Conservation (phyloP, 2,113 vertebrate species). For the Pterocles gutturalis region DNA sequence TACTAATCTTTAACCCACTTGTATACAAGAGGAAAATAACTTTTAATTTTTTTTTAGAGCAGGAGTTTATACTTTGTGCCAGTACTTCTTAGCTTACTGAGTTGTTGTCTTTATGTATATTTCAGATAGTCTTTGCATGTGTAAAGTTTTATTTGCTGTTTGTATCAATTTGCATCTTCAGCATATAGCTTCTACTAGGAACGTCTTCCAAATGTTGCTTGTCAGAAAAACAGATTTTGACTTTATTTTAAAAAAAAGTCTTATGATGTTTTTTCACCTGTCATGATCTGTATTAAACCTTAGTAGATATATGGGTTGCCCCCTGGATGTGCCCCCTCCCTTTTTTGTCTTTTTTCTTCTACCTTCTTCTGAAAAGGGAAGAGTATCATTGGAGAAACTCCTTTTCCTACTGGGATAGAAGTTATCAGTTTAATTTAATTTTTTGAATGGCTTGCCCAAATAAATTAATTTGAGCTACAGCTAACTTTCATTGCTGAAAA, state of each 20-base stretch:
- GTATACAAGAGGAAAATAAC: background rate
- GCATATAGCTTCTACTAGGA: background rate
- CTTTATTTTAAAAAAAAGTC: background rate
- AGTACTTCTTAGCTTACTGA: background rate
- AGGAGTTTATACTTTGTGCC: background rate
- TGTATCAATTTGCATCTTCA: background rate
- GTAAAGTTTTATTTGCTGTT: background rate
- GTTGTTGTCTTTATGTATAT: background rate
- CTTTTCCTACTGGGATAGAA: background rate
- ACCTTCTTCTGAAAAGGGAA: background rate
- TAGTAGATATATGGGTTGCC: background rate
- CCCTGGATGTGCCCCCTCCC: background rate
- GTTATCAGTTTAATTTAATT: background rate
- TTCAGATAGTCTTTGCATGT: background rate
- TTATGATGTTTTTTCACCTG: background rate
- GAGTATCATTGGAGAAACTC: background rate
- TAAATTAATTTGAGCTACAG: background rate
- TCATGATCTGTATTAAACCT: background rate
- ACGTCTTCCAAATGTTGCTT: background rate
- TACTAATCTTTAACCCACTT: accelerated
- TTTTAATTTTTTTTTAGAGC: background rate
- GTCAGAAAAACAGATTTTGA: background rate
- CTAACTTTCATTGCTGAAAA: background rate
- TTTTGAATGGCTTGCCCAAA: background rate
- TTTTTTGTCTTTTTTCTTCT: background rate